Conservation (phyloP, 1,140 invertebrate species). For the Drosophila kurseongensis region DNA sequence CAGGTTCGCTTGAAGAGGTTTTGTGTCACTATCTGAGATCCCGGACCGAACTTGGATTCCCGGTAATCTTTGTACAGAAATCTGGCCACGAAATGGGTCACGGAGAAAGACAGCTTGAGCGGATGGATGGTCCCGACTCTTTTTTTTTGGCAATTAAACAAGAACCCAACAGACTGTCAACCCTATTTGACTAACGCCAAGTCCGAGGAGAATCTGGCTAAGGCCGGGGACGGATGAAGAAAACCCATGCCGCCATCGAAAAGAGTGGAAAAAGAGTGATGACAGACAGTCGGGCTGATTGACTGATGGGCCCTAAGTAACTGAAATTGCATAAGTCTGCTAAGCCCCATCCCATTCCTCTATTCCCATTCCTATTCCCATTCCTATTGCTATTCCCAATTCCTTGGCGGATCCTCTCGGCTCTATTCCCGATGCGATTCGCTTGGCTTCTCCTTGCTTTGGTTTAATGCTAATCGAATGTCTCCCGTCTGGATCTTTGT, state of each 20-base stretch:
- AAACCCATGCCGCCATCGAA: background rate
- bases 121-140: background rate
- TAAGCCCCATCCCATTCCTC: background rate
- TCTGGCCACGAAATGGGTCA: slow-evolving; percentile 31
- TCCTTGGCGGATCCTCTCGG: slow-evolving; percentile 3
- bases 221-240: background rate
- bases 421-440: slow-evolving; percentile 27
- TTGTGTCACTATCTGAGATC: slow-evolving; percentile 1
- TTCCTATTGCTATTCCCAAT: background rate
- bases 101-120: slow-evolving; percentile 9
- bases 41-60: slow-evolving; percentile 15
- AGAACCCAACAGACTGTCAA: slow-evolving; percentile 12
- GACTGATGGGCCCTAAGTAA: slow-evolving; percentile 80
- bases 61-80: slow-evolving; percentile 7
- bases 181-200: slow-evolving; percentile 22
- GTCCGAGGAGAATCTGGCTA: background rate
- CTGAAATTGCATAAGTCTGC: slow-evolving; percentile 72
- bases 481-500: slow-evolving; percentile 36
- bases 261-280: slow-evolving; percentile 51
- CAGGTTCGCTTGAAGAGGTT: background rate
- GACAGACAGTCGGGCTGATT: slow-evolving; percentile 73
- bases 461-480: slow-evolving; percentile 76
- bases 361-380: background rate
- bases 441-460: slow-evolving; percentile 45
- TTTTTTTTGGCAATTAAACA: slow-evolving; percentile 44